A percentile compares a stretch with the other conserved stretches of the same genome.
phyloP scores from a whole-genome alignment of 1,140 invertebrate species.

The Zaprionus kolodkinae region DNA sequence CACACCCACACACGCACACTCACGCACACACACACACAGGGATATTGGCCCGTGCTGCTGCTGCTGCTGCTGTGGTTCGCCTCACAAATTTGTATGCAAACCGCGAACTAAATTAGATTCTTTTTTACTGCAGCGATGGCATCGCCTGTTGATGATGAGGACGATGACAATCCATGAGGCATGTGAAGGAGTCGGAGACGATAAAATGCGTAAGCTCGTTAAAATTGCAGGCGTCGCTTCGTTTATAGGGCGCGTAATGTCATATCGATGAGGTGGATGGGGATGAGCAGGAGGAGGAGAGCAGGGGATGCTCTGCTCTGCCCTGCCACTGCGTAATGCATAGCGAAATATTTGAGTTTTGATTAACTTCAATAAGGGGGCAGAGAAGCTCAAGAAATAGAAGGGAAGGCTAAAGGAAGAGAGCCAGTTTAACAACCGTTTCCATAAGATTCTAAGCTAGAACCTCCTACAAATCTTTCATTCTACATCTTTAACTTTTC shows the following conservation, averaged over 20 bases:
- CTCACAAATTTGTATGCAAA: slow-evolving; percentile 77
- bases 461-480: too few relatives aligned
- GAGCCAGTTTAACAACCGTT: neutral
- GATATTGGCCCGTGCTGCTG: slow-evolving; percentile 52
- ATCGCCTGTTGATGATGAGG: slow-evolving; percentile 60
- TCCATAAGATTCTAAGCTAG: slow-evolving; percentile 35
- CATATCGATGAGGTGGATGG: slow-evolving; percentile 41
- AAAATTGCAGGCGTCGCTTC: slow-evolving; percentile 77
- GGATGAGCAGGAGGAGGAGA: slow-evolving; percentile 3
- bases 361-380: neutral
- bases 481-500: too few relatives aligned
- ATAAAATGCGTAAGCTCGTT: slow-evolving; percentile 82
- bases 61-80: slow-evolving; percentile 3
- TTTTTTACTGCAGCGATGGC: slow-evolving; percentile 76
- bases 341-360: slow-evolving; percentile 52
- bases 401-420: neutral
- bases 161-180: slow-evolving; percentile 11
- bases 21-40: neutral
- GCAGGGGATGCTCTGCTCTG: slow-evolving; percentile 23
- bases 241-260: slow-evolving; percentile 73
- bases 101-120: slow-evolving; percentile 82
- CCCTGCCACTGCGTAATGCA: slow-evolving; percentile 46
- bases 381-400: neutral
- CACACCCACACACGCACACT: neutral
- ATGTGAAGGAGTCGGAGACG: slow-evolving; percentile 35